phyloP scores from a whole-genome alignment of 2,888 invertebrate species.

The Tolmerus cingulatus region DNA sequence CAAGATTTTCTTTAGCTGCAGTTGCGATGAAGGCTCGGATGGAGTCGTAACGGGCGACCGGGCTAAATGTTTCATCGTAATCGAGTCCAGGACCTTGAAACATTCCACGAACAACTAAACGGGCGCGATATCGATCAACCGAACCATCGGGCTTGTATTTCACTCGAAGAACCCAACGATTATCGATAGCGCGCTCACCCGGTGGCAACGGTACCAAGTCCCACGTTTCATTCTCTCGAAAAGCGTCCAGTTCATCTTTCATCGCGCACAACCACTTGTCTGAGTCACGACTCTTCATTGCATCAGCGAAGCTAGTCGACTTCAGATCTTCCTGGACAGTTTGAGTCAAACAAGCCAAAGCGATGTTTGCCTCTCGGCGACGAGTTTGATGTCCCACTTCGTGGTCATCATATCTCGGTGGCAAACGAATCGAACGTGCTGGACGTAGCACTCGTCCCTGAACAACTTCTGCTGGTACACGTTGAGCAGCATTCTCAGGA shows the following conservation, averaged over 20 bases:
- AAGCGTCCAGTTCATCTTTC: neutral
- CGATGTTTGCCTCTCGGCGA: neutral
- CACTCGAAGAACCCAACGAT: constrained; percentile 49
- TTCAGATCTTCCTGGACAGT: neutral
- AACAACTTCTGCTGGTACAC: too few species aligned
- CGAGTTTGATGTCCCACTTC: neutral
- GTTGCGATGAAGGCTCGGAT: neutral
- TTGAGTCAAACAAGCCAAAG: neutral
- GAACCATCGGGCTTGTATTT: neutral
- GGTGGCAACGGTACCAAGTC: neutral
- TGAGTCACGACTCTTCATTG: too few species aligned
- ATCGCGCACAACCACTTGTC: neutral
- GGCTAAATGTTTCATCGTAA: neutral
- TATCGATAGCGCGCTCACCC: neutral
- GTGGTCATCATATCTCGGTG: neutral
- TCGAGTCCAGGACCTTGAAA: constrained; percentile 24
- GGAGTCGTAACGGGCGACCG: constrained; percentile 3
- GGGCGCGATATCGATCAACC: constrained; percentile 25
- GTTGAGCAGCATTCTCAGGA: neutral
- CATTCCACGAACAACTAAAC: constrained; percentile 40
- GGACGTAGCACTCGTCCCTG: neutral
- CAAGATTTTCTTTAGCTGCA: too few species aligned
- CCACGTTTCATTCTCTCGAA: neutral
- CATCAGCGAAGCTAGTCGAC: neutral
- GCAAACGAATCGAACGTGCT: neutral